Percentiles rank a stretch among this genome's conserved stretches.
phyloP scores from a whole-genome alignment of 64 coral and sea anemone genomes.

The Exaiptasia diaphana region DNA sequence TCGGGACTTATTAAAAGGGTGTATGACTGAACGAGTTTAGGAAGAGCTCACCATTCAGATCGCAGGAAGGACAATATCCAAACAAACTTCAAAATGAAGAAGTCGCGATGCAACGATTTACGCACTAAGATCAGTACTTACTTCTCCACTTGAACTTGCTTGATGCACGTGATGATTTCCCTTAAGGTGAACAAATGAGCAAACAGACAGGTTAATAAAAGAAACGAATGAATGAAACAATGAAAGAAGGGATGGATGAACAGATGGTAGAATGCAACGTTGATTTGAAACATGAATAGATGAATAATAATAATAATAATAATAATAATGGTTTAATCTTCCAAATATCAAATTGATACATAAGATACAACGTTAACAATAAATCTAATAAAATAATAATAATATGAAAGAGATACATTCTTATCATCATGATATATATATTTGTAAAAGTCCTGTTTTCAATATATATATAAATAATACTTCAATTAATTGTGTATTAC shows the following conservation, averaged over 20 bases:
- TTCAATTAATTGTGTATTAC: too few species aligned
- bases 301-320: not conserved
- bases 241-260: not conserved
- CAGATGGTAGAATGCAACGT: not conserved
- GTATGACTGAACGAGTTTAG: not conserved
- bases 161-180: slow-evolving; percentile 76
- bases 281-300: not conserved
- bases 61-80: not conserved
- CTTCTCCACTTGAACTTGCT: slow-evolving; percentile 83
- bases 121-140: not conserved
- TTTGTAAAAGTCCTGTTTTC: too few species aligned
- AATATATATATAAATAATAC: too few species aligned
- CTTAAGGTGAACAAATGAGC: slow-evolving; percentile 1
- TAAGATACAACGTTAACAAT: too few species aligned
- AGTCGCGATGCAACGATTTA: not conserved
- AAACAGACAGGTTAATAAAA: not conserved
- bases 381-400: too few species aligned
- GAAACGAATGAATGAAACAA: not conserved
- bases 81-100: too few species aligned
- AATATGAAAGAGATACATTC: too few species aligned
- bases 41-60: not conserved
- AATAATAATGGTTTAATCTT: too few species aligned
- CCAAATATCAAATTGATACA: too few species aligned
- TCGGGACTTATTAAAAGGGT: too few species aligned
- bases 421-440: too few species aligned